Percentiles rank a stretch among this genome's conserved stretches.
phyloP scores from a whole-genome alignment of 2,113 vertebrate species.

The Colossoma macropomum region DNA sequence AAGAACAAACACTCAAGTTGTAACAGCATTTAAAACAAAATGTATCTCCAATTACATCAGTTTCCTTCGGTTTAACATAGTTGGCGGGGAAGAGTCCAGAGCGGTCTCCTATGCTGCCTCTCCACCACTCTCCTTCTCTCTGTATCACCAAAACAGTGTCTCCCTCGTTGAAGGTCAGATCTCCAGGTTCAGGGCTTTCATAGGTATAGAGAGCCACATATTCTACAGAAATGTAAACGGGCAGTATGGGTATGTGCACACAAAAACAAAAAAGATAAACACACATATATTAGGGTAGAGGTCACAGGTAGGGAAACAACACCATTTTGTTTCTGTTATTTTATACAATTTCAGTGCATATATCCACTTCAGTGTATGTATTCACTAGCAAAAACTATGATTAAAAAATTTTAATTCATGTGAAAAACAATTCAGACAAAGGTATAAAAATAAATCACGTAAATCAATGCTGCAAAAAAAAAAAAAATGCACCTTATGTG shows the following conservation, averaged over 20 bases:
- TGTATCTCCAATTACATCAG: slow-evolving; percentile 79
- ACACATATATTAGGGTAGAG: not conserved
- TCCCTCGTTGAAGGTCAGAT: slow-evolving; percentile 89
- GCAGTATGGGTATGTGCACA: not conserved
- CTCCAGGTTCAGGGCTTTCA: slow-evolving; percentile 87
- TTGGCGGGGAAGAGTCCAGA: slow-evolving; percentile 92
- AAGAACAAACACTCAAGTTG: not conserved
- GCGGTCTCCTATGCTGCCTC: slow-evolving; percentile 84
- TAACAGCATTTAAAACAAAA: not conserved
- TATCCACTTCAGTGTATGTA: too few species aligned
- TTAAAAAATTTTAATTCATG: too few species aligned
- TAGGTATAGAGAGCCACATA: slow-evolving; percentile 91
- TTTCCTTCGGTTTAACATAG: slow-evolving; percentile 92
- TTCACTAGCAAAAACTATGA: too few species aligned
- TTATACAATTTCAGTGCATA: too few species aligned
- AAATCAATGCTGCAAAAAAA: too few species aligned
- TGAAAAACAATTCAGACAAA: too few species aligned
- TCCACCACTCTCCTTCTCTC: slow-evolving; percentile 97
- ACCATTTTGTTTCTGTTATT: too few species aligned
- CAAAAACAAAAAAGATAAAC: not conserved
- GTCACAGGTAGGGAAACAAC: not conserved
- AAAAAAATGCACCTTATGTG: too few species aligned
- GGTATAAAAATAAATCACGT: too few species aligned
- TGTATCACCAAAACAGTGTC: slow-evolving; percentile 90
- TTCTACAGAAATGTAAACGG: slow-evolving; percentile 74